Evolutionary conservation across 2,797 vertebrate genomes (phyloP), one percentile per base, ranked within the genome.

Genomic region (Ptychadena robeensis): DNA sequence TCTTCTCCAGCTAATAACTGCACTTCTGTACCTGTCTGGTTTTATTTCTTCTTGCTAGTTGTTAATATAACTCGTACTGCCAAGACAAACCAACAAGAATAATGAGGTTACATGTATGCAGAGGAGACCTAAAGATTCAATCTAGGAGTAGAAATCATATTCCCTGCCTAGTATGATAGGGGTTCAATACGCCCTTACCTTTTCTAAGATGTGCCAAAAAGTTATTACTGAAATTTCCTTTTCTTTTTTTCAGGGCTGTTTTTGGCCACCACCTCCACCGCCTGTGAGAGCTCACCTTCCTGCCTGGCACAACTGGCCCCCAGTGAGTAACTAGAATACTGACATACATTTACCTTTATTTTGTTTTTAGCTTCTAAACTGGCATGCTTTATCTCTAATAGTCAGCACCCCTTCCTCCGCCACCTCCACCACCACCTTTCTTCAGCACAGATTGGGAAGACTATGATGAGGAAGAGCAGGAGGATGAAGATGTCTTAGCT

Each of bases 391-490:
- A 40, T 6, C 40, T 34, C 15, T n/a, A 40, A 0, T 10, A 85
- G 76, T 30, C 88, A 63, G 85, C 85, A 61, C 10, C 88, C 10
- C 85, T 89, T 25, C 89, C 88, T 76, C 86, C 87, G 67, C 89
- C 86, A 4, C 79, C 83, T 15, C 87, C 44, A n/a, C 28, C 80
- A 4, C 66, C 76, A 38, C 76, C 79, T 63, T 74, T 73, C 34
- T 82, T 79, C 66, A 85, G 48, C 59, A 80, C 83, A 65, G 83
- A 85, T 7, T 85, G 83, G 83, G 83, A 85, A 31, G 80, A 85
- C 64, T 65, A 74, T 2, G 34, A 73, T 18, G 53, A 67, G 2
- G 80, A 71, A n/a, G 18, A 85, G 0, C 86, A 78, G 0, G 8
- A 61, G 0, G 82, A 82, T 74, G 11, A 86, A 74, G 63, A 83